Evolutionary conservation across 2,888 invertebrate species (phyloP).

Genomic region (Hypolimnas misippus): DNA sequence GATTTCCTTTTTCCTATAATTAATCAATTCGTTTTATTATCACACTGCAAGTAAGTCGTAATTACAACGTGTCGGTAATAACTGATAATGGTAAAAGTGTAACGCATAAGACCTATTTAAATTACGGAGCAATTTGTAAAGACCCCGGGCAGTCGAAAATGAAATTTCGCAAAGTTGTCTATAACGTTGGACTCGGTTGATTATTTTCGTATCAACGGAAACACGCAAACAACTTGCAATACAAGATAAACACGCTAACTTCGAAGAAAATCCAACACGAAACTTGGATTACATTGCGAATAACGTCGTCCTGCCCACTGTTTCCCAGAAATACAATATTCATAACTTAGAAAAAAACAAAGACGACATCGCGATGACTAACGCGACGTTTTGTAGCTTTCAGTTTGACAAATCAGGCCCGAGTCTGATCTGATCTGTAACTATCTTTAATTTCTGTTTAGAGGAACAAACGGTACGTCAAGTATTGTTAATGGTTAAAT

Average conservation of each 20-base stretch:
- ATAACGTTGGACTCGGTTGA: constrained; percentile 59
- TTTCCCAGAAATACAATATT: constrained; percentile 62
- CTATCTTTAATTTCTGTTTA: constrained; percentile 27
- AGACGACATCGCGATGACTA: constrained; percentile 51
- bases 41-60: not conserved
- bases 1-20: not conserved
- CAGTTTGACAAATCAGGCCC: constrained; percentile 25
- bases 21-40: constrained; percentile 2
- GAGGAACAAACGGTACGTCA: constrained; percentile 17
- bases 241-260: constrained; percentile 75
- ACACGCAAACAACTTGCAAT: constrained; percentile 69
- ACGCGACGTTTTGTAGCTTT: constrained; percentile 49
- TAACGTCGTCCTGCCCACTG: constrained; percentile 50
- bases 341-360: constrained; percentile 50
- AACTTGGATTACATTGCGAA: constrained; percentile 67
- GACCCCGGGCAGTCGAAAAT: constrained; percentile 31
- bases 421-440: constrained; percentile 9
- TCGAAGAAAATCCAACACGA: constrained; percentile 71
- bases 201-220: constrained; percentile 63
- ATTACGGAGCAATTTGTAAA: constrained; percentile 25
- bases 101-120: constrained; percentile 18
- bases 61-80: not conserved
- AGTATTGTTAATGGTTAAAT: constrained; percentile 8
- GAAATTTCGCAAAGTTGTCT: constrained; percentile 34
- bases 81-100: constrained; percentile 13